Evolutionary conservation across 2,797 vertebrate species (phyloP).

Genomic region (Todus mexicanus): DNA sequence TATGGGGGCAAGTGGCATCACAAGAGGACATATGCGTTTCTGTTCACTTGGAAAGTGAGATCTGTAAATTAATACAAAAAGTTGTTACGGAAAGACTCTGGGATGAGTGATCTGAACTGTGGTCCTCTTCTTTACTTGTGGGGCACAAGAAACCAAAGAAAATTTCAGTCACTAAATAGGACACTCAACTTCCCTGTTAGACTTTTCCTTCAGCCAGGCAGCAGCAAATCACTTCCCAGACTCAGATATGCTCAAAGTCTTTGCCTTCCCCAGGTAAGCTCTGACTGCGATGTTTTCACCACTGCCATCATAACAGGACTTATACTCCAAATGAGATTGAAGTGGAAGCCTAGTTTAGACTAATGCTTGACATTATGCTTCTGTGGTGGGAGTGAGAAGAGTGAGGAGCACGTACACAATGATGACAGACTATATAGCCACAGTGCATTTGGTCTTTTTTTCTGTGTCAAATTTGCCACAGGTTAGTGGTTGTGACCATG

Average conservation of each 20-base stretch:
- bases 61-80: neutral
- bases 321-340: neutral
- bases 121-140: neutral
- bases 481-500: neutral
- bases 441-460: neutral
- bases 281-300: neutral
- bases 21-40: neutral
- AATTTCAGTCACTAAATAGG: neutral
- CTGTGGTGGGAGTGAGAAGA: neutral
- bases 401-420: accelerated
- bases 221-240: neutral
- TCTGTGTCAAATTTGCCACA: neutral
- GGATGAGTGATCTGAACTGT: neutral
- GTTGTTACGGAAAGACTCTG: neutral
- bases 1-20: neutral
- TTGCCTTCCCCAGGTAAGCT: neutral
- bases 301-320: neutral
- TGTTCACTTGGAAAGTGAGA: neutral
- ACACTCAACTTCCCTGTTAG: neutral
- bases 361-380: neutral
- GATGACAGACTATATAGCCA: neutral
- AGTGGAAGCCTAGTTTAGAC: neutral
- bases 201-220: neutral
- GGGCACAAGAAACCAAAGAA: neutral
- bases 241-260: neutral